Evolutionary conservation across 2,113 vertebrate species (phyloP), one percentile per base, ranked within the genome.

Genomic region (Engystomops pustulosus): DNA sequence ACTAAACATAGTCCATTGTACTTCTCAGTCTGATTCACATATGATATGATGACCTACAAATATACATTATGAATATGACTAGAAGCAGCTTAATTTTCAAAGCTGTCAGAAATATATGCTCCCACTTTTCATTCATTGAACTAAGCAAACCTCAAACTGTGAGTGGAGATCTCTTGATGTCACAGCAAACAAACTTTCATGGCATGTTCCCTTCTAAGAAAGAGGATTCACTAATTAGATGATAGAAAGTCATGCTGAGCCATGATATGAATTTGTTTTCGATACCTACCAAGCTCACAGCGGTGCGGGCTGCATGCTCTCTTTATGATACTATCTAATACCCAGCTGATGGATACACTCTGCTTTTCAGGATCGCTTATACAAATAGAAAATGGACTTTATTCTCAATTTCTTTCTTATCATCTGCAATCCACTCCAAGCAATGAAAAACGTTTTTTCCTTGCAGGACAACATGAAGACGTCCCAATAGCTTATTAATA

Each of bases 151-250:
- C 38, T 2, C 77, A 79, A 86, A 89, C 87, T 88, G 77, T 75
- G 67, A 27, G 80, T 71, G 78, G 87, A 7, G 47, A 90, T 93
- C 92, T 91, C 62, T 92, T 89, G 86, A 91, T 92, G 93, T 91
- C 89, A 89, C 6, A 44, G 86, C 87, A 90, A 90, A 90, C 91
- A 89, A 93, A 92, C 90, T 92, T 92, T 90, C 92, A 90, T 94
- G 91, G 91, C 88, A 70, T 92, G 91, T 80, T 89, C 88, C 91
- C 87, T 74, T 88, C 91, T 89, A 89, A 90, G 92, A 92, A 94
- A 92, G 89, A 90, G 90, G 89, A 89, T 86, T 80, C 86, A 90
- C 92, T 95, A 94, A 95, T 95, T 94, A 94, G 91, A 93, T 93
- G 90, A 93, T 89, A 93, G 88, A 91, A 93, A 91, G 90, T 90